These are phyloP conservation scores for Melanerpes formicivorus DNA, from an alignment of 2,113 vertebrate species.

Conservation along the genomic window DNA sequence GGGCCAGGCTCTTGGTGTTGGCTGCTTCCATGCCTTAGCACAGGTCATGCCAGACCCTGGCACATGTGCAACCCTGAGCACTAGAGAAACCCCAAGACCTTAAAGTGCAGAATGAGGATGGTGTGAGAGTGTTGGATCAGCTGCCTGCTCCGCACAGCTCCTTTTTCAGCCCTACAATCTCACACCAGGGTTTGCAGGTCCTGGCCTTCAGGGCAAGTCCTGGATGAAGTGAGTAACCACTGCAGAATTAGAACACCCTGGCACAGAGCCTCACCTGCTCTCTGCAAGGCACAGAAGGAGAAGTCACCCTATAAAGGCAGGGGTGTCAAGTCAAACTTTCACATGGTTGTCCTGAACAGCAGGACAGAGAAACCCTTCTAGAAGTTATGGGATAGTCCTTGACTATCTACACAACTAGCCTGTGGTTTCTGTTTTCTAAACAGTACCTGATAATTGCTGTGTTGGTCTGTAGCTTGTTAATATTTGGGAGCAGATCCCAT, in stretches of 20 bases:
- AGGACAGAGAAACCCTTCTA: not conserved
- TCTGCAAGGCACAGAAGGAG: not conserved
- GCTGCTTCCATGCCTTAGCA: not conserved
- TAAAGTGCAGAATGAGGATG: not conserved
- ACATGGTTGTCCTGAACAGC: not conserved
- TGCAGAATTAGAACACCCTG: not conserved
- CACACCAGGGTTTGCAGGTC: not conserved
- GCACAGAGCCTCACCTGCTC: not conserved
- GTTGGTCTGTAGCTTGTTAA: not conserved
- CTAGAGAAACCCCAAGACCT: not conserved
- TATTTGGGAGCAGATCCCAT: not conserved
- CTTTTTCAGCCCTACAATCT: not conserved
- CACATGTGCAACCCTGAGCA: not conserved
- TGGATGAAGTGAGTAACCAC: not conserved
- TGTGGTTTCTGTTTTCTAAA: not conserved
- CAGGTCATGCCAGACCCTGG: not conserved
- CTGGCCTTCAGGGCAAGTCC: not conserved
- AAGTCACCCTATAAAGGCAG: not conserved
- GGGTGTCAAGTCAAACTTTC: not conserved
- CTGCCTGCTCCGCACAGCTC: not conserved
- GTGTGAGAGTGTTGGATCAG: fast-evolving
- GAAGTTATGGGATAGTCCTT: not conserved
- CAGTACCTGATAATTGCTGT: not conserved
- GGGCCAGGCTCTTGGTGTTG: fast-evolving
- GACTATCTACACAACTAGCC: not conserved